These are phyloP conservation scores for Limnephilus rhombicus DNA, from an alignment of 2,888 invertebrate genomes.

Conservation along the genomic window DNA sequence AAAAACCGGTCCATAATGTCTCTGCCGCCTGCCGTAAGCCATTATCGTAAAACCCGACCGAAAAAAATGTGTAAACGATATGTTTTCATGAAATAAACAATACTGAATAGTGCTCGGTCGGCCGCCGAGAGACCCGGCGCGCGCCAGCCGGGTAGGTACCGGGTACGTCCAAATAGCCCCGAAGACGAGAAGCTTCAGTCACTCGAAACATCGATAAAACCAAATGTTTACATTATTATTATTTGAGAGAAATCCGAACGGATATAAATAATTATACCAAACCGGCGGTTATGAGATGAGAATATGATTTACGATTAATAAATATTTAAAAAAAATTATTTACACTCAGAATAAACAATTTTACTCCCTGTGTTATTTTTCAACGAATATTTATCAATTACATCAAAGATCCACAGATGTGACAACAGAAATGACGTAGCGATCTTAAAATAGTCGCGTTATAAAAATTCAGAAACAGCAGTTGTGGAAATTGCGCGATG, in stretches of 20 bases:
- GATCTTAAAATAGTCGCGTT: neutral
- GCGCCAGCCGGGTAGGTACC: too few species aligned
- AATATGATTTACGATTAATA: neutral
- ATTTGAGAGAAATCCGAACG: neutral
- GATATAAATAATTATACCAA: neutral
- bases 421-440: too few species aligned
- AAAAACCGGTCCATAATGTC: neutral
- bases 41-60: constrained; percentile 18
- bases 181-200: neutral
- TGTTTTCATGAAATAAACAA: constrained; percentile 13
- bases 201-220: neutral
- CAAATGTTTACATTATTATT: neutral
- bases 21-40: constrained; percentile 3
- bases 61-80: constrained; percentile 34
- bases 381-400: neutral
- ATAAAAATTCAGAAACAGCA: neutral
- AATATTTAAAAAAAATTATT: neutral
- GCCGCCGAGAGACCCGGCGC: neutral
- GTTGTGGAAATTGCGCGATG: neutral
- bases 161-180: neutral
- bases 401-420: too few species aligned
- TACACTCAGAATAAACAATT: neutral
- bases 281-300: neutral
- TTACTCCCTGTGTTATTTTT: neutral
- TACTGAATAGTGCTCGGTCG: neutral